Conservation (phyloP, 2,113 vertebrate species). For the Pteronura brasiliensis region DNA sequence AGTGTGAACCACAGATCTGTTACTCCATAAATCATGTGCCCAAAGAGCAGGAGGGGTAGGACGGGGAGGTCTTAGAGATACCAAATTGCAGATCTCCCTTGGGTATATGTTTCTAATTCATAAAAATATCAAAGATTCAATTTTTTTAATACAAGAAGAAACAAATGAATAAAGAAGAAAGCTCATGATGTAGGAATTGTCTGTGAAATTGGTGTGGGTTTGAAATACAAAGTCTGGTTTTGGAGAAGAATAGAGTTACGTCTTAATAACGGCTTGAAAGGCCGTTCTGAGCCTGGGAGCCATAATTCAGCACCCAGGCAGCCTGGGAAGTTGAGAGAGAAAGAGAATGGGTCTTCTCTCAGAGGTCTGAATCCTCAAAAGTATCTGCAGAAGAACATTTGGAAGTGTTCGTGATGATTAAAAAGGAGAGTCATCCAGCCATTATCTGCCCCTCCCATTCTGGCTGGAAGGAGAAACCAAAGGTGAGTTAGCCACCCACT, state of each 20-base stretch:
- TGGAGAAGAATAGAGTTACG: neutral
- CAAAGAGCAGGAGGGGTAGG: neutral
- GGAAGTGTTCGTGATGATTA: neutral
- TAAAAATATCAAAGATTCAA: neutral
- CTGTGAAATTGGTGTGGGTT: neutral
- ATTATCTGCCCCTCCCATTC: neutral
- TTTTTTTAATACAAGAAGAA: neutral
- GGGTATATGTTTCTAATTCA: neutral
- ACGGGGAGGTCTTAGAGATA: neutral
- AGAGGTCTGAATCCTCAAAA: neutral
- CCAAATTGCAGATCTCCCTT: neutral
- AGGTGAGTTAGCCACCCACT: neutral
- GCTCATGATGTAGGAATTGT: neutral
- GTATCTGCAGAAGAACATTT: neutral
- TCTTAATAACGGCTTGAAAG: neutral
- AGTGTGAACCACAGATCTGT: neutral
- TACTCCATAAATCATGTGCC: accelerated
- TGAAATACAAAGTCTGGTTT: neutral
- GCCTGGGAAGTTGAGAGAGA: neutral
- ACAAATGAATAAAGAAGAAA: neutral
- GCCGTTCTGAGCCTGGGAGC: neutral
- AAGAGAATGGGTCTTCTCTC: neutral
- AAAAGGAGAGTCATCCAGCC: neutral
- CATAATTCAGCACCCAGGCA: neutral
- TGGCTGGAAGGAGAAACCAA: neutral